phyloP scores from a whole-genome alignment of 2,888 invertebrate species.

The Eudasyphora cyanicolor region DNA sequence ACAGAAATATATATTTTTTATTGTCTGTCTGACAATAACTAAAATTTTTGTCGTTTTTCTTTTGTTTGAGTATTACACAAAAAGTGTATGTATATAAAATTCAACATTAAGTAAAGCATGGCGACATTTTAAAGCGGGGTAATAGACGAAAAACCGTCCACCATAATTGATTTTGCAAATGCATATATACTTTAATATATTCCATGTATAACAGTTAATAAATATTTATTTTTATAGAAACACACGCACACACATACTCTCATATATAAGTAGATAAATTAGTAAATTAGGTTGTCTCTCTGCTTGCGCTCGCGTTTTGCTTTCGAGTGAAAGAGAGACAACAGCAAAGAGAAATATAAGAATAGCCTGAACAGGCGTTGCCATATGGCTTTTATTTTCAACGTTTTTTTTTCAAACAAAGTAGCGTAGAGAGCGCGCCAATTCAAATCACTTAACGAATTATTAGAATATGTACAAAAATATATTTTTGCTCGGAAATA shows the following conservation, averaged over 20 bases:
- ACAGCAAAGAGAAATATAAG: too few relatives aligned
- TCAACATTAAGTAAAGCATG: not conserved
- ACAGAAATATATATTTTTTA: not conserved
- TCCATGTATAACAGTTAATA: not conserved
- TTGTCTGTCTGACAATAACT: not conserved
- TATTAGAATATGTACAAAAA: too few relatives aligned
- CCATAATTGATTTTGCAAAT: not conserved
- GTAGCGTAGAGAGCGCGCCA: too few relatives aligned
- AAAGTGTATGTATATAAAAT: not conserved
- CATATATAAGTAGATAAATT: too few relatives aligned
- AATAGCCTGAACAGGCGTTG: too few relatives aligned
- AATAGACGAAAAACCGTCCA: slow-evolving; percentile 1
- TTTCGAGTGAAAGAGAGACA: too few relatives aligned
- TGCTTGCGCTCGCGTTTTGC: too few relatives aligned
- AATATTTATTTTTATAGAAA: not conserved
- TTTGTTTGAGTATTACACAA: not conserved
- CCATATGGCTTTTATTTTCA: too few relatives aligned
- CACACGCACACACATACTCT: not conserved
- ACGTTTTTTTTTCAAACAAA: too few relatives aligned
- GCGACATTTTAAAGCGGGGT: not conserved
- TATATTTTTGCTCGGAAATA: too few relatives aligned
- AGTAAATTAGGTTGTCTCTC: too few relatives aligned
- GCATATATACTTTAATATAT: not conserved
- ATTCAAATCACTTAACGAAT: too few relatives aligned
- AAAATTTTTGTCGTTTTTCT: not conserved